Base-by-base conservation (phyloP, 2,888 invertebrate genomes). In the Metellina segmentata region DNA sequence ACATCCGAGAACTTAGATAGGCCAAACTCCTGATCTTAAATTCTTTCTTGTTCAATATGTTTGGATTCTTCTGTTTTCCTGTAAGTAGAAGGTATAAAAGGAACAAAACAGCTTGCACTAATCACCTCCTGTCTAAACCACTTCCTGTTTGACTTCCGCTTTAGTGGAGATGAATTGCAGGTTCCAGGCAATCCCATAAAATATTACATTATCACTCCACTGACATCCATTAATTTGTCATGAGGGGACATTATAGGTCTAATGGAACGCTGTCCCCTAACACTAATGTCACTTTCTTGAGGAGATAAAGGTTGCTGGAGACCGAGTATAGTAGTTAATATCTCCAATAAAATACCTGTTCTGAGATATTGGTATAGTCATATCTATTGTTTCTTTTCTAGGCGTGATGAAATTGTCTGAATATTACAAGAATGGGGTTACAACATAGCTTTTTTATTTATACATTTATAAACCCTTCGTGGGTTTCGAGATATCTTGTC, bases 231-330 rank as follows among this genome's bases (percentile, higher is more conserved):
- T 61, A 75, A 52, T 61, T 75, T 53, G 61, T 61, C 61, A 75
- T 85, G 71, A 83, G 53, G 7, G 49, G n/a, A 19, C 83, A 72
- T 83, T 75, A 75, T 20, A 61, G n/a, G 52, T 78, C 52, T 61
- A 85, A 69, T 61, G 34, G 48, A 52, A n/a, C 11, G 5, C 13
- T 34, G 49, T 19, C 20, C 13, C 2, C 51, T 52, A 53, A n/a
- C 8, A 78, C 78, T 1, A 20, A 78, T 75, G 9, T n/a, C 51
- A 19, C 11, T 61, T 9, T 61, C 61, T 6, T 16, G 5, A 5
- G 61, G 9, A 61, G 61, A 61, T 61, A 61, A 61, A 16, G 13
- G 61, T 34, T 34, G 1, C 34, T 34, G 4, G 34, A 34, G 34
- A 34, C 34, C 34, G 1, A 34, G 4, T 13, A 0, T 61, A 61